Evolutionary conservation across 2,888 invertebrate species (phyloP), one percentile per base, ranked within the genome.

Genomic region (Scelioninae gen. 1): DNA sequence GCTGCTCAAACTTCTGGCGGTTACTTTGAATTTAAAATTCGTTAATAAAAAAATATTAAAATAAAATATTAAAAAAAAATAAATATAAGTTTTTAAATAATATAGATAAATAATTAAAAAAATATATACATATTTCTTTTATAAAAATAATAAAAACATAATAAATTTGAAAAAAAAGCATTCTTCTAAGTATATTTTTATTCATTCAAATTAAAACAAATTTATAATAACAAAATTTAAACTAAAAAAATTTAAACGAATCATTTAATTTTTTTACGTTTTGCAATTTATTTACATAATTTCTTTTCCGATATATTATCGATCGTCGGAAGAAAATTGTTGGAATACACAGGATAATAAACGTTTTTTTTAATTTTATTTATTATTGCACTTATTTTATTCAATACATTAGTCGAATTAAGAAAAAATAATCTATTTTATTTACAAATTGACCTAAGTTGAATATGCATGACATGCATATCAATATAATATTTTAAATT

Each of bases 361-460:
- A 23, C 1, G 15, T 4, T 47, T 7, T 43, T 43, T 43, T 62
- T 43, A 45, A 62, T 62, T 62, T 23, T 31, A 43, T 45, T 45
- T 15, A 9, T 38, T 10, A 38, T 8, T 38, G 10, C 38, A 38
- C 38, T 38, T 38, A 10, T 23, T 23, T 23, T 23, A 43, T 16
- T 40, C 34, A 8, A 15, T 34, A 34, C 6, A 34, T 55, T 58
- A 15, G 16, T 16, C 29, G 7, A 43, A 23, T 23, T 23, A 47
- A 47, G 10, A 32, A 53, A 34, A 15, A 31, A 13, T 23, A 43
- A 15, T 23, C 45, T 43, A 69, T 13, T 11, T 47, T 69, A 69
- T 69, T 56, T 69, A 69, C 69, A 66, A 69, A 58, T 69, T 56
- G 31, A 69, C 13, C 56, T 56, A 56, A 1, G 45, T 32, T 47